A percentile compares a stretch with the other conserved stretches of the same genome.
These are phyloP conservation scores for Zoroaster sp. DNA, from an alignment of 53 echinoderm and acorn worm species.

Conservation along the genomic window DNA sequence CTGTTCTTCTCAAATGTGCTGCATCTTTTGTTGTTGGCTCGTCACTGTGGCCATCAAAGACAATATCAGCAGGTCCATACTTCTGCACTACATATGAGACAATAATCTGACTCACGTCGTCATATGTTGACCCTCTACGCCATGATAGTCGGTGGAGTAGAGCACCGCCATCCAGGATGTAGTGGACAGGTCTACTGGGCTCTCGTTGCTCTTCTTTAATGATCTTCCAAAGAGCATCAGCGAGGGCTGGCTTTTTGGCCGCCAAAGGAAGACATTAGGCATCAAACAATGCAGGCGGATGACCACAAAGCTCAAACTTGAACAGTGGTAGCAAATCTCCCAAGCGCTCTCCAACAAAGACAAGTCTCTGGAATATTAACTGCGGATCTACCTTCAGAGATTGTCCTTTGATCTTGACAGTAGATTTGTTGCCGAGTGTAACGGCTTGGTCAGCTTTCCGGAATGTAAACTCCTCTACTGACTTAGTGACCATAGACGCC, in stretches of 20 bases:
- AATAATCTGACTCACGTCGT: slow-evolving; percentile 18
- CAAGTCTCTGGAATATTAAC: slow-evolving; percentile 56
- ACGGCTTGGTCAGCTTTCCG: slow-evolving; percentile 30
- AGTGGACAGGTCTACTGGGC: slow-evolving; percentile 4
- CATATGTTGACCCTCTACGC: slow-evolving; percentile 37
- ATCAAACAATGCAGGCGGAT: slow-evolving; percentile 56
- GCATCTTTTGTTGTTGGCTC: too few relatives aligned
- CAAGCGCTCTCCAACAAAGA: neutral
- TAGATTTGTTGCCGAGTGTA: neutral
- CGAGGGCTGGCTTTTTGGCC: slow-evolving; percentile 46
- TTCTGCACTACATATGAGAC: too few relatives aligned
- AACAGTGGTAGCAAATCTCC: neutral
- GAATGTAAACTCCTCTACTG: slow-evolving; percentile 10
- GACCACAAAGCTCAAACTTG: slow-evolving; percentile 49
- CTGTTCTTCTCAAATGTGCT: too few relatives aligned
- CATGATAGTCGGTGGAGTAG: slow-evolving; percentile 67
- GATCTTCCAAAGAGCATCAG: slow-evolving; percentile 42
- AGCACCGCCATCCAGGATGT: slow-evolving; percentile 71
- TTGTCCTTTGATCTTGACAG: neutral
- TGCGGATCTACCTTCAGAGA: slow-evolving; percentile 49
- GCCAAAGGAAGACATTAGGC: too few relatives aligned
- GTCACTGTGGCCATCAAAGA: too few relatives aligned
- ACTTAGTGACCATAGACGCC: neutral
- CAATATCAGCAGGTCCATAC: too few relatives aligned
- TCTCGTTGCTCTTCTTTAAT: neutral